Conservation (phyloP, 1,140 invertebrate genomes). For the Adoxophyes honmai region DNA sequence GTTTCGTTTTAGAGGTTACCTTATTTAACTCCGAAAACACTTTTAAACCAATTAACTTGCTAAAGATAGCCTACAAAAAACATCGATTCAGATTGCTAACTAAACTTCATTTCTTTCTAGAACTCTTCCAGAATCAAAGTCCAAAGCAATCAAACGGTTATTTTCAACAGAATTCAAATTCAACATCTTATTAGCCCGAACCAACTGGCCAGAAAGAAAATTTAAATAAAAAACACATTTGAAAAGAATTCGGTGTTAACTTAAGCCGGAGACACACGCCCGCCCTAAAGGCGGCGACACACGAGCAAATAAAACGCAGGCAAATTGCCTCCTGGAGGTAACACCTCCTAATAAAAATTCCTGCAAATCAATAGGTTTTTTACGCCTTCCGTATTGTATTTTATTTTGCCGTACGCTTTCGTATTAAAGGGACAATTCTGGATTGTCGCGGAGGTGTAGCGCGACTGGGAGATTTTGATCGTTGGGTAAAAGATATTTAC, state of each 20-base stretch:
- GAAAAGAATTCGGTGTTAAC: neutral
- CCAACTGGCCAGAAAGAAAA: neutral
- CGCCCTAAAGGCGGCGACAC: neutral
- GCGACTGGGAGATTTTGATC: slow-evolving; percentile 33
- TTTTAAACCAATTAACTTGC: too few relatives aligned
- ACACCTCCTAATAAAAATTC: slow-evolving; percentile 74
- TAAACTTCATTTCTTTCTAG: too few relatives aligned
- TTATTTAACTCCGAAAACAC: too few relatives aligned
- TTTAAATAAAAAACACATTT: slow-evolving; percentile 12
- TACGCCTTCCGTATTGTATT: slow-evolving; percentile 73
- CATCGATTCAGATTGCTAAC: too few relatives aligned
- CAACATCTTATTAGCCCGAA: neutral
- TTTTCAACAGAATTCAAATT: neutral
- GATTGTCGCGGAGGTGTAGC: slow-evolving; percentile 41
- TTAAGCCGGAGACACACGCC: neutral
- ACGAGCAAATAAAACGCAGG: slow-evolving; percentile 51
- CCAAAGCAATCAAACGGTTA: neutral
- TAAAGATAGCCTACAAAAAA: too few relatives aligned
- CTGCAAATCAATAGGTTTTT: slow-evolving; percentile 73
- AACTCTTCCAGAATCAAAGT: too few relatives aligned
- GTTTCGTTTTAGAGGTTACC: too few relatives aligned
- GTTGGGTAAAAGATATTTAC: slow-evolving; percentile 18
- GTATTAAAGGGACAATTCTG: slow-evolving; percentile 73
- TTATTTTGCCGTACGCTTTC: slow-evolving; percentile 69
- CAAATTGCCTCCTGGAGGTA: slow-evolving; percentile 50